Evolutionary conservation across 2,888 invertebrate genomes (phyloP), one percentile per base, ranked within the genome.

Genomic region (Bugulina stolonifera): DNA sequence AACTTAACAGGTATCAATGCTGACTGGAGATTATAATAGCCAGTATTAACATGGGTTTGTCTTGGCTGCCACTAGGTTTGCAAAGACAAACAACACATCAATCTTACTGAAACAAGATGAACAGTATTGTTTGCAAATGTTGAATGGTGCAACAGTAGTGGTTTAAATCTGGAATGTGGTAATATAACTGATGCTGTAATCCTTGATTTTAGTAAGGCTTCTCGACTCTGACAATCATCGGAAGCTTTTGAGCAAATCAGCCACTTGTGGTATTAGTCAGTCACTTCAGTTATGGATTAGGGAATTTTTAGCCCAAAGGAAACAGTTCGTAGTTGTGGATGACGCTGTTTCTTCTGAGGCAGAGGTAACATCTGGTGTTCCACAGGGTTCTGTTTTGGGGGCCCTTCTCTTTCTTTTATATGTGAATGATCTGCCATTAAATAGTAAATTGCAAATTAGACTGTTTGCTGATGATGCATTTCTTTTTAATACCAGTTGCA

Each of bases 401-500:
- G 14, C 55, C 5, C 23, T 55, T 10, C 25, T 55, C 25, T 55
- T 55, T 18, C 22, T 25, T 5, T 18, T 55, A 3, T 55, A 23
- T 25, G 23, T 25, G 3, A 25, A 55, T 23, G 55, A 55, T 55
- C 5, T 55, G 5, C 55, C 64, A 32, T 10, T 43, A 43, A 10
- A 10, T 25, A 27, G 25, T n/a, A 10, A 22, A 14, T 64, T 32
- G 18, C 14, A 64, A 10, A 25, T 22, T 32, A 27, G 34, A 25
- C 32, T 64, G 64, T 64, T 64, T 32, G 32, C 64, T 14, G 32
- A 64, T 64, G 64, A 64, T 64, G 64, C 64, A 32, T 32, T 64
- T 27, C 27, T 64, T 32, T 64, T 25, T 32, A n/a, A 64, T 64
- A 32, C n/a, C 32, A 14, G 64, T n/a, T n/a, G n/a, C n/a, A n/a